These are phyloP conservation scores for Hirudinaria manillensis DNA, from an alignment of 2,888 invertebrate species.

Conservation along the genomic window DNA sequence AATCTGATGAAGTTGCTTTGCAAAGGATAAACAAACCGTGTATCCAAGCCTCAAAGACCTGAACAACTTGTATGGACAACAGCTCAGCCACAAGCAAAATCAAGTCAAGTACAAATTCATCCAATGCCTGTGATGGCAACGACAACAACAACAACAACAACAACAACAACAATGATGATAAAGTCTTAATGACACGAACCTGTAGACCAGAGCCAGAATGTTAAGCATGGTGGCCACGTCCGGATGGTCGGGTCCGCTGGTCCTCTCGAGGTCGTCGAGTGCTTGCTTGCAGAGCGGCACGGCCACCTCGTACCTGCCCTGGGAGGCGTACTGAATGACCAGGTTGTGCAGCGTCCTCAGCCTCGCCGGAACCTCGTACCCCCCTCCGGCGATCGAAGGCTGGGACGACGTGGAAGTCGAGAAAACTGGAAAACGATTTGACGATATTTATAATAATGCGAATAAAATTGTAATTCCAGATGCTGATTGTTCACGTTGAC, in stretches of 20 bases:
- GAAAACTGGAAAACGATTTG: constrained; percentile 48
- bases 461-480: too few species aligned
- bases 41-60: too few species aligned
- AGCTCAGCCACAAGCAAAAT: too few species aligned
- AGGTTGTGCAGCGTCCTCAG: constrained; percentile 95
- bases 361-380: constrained; percentile 97
- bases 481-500: too few species aligned
- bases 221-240: constrained; percentile 99
- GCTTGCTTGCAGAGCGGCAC: constrained; percentile 99
- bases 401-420: constrained; percentile 68
- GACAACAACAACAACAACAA: too few species aligned
- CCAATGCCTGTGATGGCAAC: too few species aligned
- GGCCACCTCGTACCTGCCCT: constrained; percentile 61
- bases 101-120: too few species aligned
- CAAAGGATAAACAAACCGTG: too few species aligned
- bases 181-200: constrained; percentile 54
- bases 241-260: constrained; percentile 96
- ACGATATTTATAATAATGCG: too few species aligned
- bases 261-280: constrained; percentile 95
- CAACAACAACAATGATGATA: too few species aligned
- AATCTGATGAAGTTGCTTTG: too few species aligned
- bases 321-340: constrained; percentile 98
- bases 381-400: constrained; percentile 91
- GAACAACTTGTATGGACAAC: too few species aligned
- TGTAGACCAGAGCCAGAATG: constrained; percentile 87